These are phyloP conservation scores for Pluvianellus socialis DNA, from an alignment of 2,113 vertebrate species.

Conservation along the genomic window DNA sequence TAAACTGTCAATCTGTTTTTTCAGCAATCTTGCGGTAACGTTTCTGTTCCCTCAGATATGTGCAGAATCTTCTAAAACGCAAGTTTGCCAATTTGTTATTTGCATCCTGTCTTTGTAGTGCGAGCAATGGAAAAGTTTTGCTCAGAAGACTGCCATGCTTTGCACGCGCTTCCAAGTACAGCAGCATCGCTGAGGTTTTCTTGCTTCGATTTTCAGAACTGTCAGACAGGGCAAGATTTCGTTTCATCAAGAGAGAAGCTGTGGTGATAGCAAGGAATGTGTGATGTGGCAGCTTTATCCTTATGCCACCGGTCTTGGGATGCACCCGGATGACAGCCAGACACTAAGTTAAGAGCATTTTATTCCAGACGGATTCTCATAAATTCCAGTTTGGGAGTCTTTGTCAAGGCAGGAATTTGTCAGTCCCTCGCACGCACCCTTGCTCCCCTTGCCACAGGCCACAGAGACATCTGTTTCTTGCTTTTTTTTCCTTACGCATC, in stretches of 20 bases:
- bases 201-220: not conserved
- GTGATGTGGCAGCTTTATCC: not conserved
- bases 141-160: not conserved
- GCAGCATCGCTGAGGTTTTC: not conserved
- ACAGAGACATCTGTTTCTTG: slow-evolving; percentile 35
- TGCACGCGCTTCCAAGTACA: not conserved
- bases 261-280: slow-evolving; percentile 38
- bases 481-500: not conserved
- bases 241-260: not conserved
- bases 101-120: not conserved
- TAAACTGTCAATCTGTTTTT: not conserved
- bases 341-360: not conserved
- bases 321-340: not conserved
- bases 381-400: slow-evolving; percentile 20
- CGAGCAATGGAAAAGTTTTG: not conserved
- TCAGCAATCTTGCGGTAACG: not conserved
- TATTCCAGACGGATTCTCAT: not conserved
- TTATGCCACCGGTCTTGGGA: not conserved
- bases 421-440: not conserved
- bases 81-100: not conserved
- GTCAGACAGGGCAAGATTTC: not conserved
- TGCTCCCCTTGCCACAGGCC: not conserved
- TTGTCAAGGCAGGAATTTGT: not conserved
- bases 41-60: slow-evolving; percentile 11
- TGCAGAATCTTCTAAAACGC: not conserved